Percentiles rank a stretch among this genome's conserved stretches.
These are phyloP conservation scores for Eciton burchellii DNA, from an alignment of 1,140 invertebrate species.

Conservation along the genomic window DNA sequence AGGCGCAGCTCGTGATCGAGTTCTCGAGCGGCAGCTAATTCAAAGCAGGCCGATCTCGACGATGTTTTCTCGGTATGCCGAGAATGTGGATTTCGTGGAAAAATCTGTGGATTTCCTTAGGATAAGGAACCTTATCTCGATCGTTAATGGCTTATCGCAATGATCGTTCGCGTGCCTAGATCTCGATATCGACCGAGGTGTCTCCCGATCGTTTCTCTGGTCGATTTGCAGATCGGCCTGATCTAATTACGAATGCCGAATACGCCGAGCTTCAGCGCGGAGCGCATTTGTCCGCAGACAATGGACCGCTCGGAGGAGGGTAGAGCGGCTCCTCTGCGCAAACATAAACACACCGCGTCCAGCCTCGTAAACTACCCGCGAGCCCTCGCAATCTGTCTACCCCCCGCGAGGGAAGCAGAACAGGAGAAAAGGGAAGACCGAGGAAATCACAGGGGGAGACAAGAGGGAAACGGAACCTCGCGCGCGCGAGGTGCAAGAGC, in stretches of 20 bases:
- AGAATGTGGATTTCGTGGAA: not conserved
- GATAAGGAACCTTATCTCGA: constrained; percentile 14
- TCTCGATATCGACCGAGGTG: constrained; percentile 14
- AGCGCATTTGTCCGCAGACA: constrained; percentile 23
- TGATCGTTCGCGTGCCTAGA: constrained; percentile 21
- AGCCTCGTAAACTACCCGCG: constrained; percentile 44
- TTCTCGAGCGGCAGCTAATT: constrained; percentile 10
- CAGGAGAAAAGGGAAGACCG: constrained; percentile 1
- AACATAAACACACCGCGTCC: constrained; percentile 29
- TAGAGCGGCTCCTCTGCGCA: not conserved
- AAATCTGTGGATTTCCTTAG: not conserved
- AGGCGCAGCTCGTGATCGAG: not conserved
- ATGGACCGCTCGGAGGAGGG: not conserved
- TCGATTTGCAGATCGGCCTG: not conserved
- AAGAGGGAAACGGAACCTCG: not conserved
- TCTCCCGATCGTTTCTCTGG: constrained; percentile 1
- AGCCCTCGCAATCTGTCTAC: constrained; percentile 14
- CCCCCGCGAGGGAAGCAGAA: constrained; percentile 24
- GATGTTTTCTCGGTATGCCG: not conserved
- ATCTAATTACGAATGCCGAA: constrained; percentile 20
- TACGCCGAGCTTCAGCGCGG: not conserved
- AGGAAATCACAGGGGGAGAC: constrained; percentile 21
- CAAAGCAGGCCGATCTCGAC: not conserved
- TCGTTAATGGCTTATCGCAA: constrained; percentile 15
- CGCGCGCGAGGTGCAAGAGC: constrained; percentile 76